Evolutionary conservation across 1,140 invertebrate species (phyloP), one percentile per base, ranked within the genome.

Genomic region (Aplysia californica): DNA sequence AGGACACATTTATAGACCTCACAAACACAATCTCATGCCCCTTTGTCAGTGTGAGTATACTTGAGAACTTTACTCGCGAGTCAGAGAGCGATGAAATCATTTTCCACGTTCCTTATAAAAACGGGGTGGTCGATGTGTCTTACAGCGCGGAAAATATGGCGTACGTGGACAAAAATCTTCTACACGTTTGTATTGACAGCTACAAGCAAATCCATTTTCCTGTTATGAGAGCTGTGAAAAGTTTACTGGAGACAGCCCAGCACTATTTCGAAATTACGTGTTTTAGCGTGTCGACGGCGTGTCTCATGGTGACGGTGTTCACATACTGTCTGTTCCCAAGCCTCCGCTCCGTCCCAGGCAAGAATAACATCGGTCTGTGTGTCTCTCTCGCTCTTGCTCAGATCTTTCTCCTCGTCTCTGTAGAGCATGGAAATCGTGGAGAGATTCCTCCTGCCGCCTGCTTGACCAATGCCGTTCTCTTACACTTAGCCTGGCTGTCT

Each of bases 401-500:
- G 76, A 50, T 90, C 1, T 79, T 88, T 15, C 89, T 91, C 59
- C 77, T 91, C 2, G 78, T 89, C 18, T 85, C 88, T 20, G 81
- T 70, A 1, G 41, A 38, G 4, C 33, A 29, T 5, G 56, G 23
- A 15, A n/a, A 26, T 23, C n/a, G 26, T 35, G 39, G 50, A 26
- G 6, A 18, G 6, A 18, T 61, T 6, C 18, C 58, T 10, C 6
- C 33, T 0, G 58, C 87, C 1, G 20, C 31, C 20, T 91, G 91
- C 71, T 76, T 85, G 20, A 66, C 79, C 0, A 82, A 94, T 92
- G 95, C 94, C 71, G 93, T 95, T 70, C 89, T 92, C 80, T 95
- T 96, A 91, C 96, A 97, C 87, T 97, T 96, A 92, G 94, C 95
- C 89, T 96, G 96, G 90, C 91, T 97, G 85, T 93, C 95, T 35